phyloP scores from a whole-genome alignment of 1,140 invertebrate genomes.

The Drosophila ohnishii region DNA sequence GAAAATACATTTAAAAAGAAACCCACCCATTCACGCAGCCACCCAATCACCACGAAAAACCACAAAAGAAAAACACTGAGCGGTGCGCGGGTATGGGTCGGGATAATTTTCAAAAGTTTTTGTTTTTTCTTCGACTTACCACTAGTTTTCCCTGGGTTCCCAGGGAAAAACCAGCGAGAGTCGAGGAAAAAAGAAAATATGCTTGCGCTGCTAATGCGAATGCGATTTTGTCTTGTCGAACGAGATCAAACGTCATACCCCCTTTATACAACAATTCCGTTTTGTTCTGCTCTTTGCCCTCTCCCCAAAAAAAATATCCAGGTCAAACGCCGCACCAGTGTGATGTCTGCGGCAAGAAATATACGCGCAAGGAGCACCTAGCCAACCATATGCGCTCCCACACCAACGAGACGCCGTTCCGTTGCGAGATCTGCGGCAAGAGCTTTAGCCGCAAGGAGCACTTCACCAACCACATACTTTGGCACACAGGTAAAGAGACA shows the following conservation, averaged over 20 bases:
- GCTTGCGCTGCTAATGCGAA: conserved; percentile 66
- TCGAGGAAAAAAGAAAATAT: conserved; percentile 44
- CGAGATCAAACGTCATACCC: conserved; percentile 43
- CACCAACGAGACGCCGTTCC: conserved; percentile 92
- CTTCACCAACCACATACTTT: conserved; percentile 93
- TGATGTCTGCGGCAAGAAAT: conserved; percentile 88
- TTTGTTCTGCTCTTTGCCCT: conserved; percentile 37
- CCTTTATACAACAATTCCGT: conserved; percentile 43
- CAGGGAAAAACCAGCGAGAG: conserved; percentile 2
- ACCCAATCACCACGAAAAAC: conserved; percentile 45
- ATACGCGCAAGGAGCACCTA: conserved; percentile 92
- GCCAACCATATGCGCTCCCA: conserved; percentile 91
- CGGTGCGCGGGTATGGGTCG: conserved; percentile 54
- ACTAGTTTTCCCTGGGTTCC: conserved; percentile 8
- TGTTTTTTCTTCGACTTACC: conserved; percentile 43
- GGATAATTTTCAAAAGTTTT: conserved; percentile 17
- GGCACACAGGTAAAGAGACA: conserved; percentile 87
- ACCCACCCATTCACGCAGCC: conserved; percentile 38
- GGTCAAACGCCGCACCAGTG: conserved; percentile 83
- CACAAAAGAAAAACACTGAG: conserved; percentile 20
- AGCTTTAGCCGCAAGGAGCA: conserved; percentile 93
- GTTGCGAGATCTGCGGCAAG: conserved; percentile 93
- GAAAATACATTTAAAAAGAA: conserved; percentile 9
- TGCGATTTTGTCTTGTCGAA: conserved; percentile 45
- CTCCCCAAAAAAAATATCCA: conserved; percentile 43